A percentile compares a stretch with the other conserved stretches of the same genome.
Conservation (phyloP, 2,888 invertebrate species). For the Polydrusus pterygomalis region DNA sequence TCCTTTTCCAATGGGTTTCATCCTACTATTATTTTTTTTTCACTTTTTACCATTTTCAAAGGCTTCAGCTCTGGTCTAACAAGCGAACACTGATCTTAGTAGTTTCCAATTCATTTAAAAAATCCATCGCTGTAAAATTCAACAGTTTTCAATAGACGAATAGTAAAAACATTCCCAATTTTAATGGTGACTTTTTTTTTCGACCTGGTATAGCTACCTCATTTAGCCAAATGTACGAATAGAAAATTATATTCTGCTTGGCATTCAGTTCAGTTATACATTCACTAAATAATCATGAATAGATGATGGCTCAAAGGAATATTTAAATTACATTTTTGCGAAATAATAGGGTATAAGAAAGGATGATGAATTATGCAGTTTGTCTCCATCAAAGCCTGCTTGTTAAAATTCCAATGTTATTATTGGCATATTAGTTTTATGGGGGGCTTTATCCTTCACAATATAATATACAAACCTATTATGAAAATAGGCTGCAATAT, state of each 20-base stretch:
- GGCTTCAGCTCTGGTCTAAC: too few relatives aligned
- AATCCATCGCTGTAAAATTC: too few relatives aligned
- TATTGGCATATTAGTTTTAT: slow-evolving; percentile 2
- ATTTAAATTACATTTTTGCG: slow-evolving; percentile 17
- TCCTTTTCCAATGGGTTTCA: too few relatives aligned
- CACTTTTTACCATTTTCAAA: too few relatives aligned
- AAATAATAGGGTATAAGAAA: slow-evolving; percentile 14
- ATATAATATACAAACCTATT: too few relatives aligned
- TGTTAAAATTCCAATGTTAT: slow-evolving; percentile 11
- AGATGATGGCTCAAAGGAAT: slow-evolving; percentile 21
- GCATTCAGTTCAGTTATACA: neutral
- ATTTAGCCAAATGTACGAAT: neutral
- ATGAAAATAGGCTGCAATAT: too few relatives aligned
- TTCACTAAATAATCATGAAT: slow-evolving; percentile 2
- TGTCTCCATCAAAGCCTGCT: neutral
- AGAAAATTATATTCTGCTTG: neutral
- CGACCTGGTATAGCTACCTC: neutral
- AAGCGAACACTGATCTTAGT: too few relatives aligned
- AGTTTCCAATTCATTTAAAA: too few relatives aligned
- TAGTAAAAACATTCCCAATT: too few relatives aligned
- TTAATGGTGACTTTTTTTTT: too few relatives aligned
- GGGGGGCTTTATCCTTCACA: neutral
- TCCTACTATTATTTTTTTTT: too few relatives aligned
- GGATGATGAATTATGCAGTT: slow-evolving; percentile 20
- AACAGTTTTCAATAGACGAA: too few relatives aligned